Percentiles rank a stretch among this genome's conserved stretches.
Conservation (phyloP, 2,113 vertebrate genomes). For the Melanerpes formicivorus region DNA sequence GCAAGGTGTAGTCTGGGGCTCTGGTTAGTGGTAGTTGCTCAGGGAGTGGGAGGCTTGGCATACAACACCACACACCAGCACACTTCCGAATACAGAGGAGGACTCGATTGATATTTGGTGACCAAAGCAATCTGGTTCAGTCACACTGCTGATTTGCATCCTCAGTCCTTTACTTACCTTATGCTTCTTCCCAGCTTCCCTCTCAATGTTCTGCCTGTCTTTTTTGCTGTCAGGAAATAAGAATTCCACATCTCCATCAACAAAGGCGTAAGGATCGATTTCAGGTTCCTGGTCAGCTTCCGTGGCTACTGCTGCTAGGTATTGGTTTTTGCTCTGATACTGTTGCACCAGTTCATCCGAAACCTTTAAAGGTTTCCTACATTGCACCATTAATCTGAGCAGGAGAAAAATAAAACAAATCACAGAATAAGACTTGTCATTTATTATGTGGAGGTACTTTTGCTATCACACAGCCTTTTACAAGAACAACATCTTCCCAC, state of each 20-base stretch:
- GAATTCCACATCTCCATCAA: conserved; percentile 95
- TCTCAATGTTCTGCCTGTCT: conserved; percentile 88
- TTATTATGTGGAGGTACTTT: neutral
- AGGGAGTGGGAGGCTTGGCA: neutral
- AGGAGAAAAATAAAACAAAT: conserved; percentile 47
- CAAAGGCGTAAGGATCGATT: conserved; percentile 96
- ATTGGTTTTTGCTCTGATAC: conserved; percentile 93
- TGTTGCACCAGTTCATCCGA: conserved; percentile 92
- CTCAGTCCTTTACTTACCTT: conserved; percentile 82
- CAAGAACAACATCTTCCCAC: neutral
- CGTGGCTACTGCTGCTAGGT: conserved; percentile 81
- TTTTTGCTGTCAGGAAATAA: conserved; percentile 92
- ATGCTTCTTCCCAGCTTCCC: conserved; percentile 91
- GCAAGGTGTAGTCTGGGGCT: neutral
- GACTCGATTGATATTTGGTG: neutral
- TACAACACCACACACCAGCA: neutral
- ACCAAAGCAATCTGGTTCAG: neutral
- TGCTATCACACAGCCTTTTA: neutral
- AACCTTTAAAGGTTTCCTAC: conserved; percentile 92
- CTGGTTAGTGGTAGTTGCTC: neutral
- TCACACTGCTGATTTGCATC: neutral
- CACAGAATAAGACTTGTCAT: neutral
- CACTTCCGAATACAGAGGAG: neutral
- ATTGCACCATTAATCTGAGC: conserved; percentile 90
- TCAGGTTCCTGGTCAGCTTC: conserved; percentile 91